Conservation (phyloP, 2,113 vertebrate genomes). For the Stegastes partitus region DNA sequence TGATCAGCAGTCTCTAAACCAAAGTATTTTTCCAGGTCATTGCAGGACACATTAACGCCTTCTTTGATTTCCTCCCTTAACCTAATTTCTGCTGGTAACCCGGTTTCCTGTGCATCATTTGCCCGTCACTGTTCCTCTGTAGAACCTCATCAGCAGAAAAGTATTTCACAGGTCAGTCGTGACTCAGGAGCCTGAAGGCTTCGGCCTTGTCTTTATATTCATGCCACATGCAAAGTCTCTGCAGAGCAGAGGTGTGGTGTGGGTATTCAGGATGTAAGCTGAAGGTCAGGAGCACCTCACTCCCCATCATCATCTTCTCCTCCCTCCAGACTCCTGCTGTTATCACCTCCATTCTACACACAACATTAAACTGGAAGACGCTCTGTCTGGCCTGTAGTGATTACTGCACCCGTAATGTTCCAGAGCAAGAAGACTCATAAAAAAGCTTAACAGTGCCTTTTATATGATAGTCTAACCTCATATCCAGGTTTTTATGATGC, state of each 20-base stretch:
- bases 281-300: constrained; percentile 35
- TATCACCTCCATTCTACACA: constrained; percentile 33
- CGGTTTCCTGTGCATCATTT: constrained; percentile 8
- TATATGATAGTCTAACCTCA: constrained; percentile 1
- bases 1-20: neutral
- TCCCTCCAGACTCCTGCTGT: constrained; percentile 8
- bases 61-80: constrained; percentile 27
- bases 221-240: neutral
- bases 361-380: constrained; percentile 47
- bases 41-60: constrained; percentile 1
- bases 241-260: neutral
- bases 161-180: neutral
- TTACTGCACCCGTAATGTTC: constrained; percentile 25
- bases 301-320: constrained; percentile 4
- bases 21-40: constrained; percentile 2
- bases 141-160: constrained; percentile 17
- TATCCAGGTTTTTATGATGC: constrained; percentile 3
- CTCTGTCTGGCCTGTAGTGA: constrained; percentile 31
- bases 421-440: constrained; percentile 35
- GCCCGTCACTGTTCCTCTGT: constrained; percentile 1
- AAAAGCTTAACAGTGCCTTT: constrained; percentile 14
- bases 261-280: neutral
- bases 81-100: constrained; percentile 22
- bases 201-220: neutral
- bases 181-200: neutral